Base-by-base conservation (phyloP, 2,888 invertebrate species). In the Onchidella celtica region DNA sequence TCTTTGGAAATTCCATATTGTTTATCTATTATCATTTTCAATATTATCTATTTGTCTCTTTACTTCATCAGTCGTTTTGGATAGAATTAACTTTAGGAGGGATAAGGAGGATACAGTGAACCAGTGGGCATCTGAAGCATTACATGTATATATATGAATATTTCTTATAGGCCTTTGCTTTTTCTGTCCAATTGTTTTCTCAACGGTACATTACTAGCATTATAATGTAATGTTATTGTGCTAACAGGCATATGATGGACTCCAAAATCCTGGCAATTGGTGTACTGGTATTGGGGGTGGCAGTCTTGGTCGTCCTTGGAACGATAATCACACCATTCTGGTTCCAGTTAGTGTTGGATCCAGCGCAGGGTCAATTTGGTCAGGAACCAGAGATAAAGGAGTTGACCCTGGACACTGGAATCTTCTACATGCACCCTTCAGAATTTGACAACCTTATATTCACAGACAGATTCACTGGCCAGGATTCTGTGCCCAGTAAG, bases 401-500 rank as follows among this genome's bases (percentile, higher is more conserved):
- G 57, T 72, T 84, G 36, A 69, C 80, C 2, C 65, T 86, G 1
- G 76, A 87, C 76, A 73, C 85, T 11, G 89, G 89, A 1, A 36
- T 88, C n/a, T 88, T 84, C 73, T 87, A 76, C 73, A 76, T 84
- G 77, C 73, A 63, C 61, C 74, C 76, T 21, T 38, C 80, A 1
- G 40, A 83, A 29, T 69, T 84, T 47, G 82, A 86, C n/a, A 86
- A 86, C 47, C 68, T 87, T 14, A 47, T 87, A 17, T 84, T 85
- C 36, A 74, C 87, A 63, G 85, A 86, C 57, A 86, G 87, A 27
- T 85, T 84, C 29, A 88, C 87, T 73, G 78, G 72, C 9, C 40
- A 68, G 21, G 68, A 82, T 21, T 83, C 85, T 34, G 76, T 87
- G 36, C 89, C 89, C 80, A 75, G 89, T 89, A 86, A 85, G 85